These are phyloP conservation scores for Pedionomus torquatus DNA, from an alignment of 2,113 vertebrate species.

Conservation along the genomic window DNA sequence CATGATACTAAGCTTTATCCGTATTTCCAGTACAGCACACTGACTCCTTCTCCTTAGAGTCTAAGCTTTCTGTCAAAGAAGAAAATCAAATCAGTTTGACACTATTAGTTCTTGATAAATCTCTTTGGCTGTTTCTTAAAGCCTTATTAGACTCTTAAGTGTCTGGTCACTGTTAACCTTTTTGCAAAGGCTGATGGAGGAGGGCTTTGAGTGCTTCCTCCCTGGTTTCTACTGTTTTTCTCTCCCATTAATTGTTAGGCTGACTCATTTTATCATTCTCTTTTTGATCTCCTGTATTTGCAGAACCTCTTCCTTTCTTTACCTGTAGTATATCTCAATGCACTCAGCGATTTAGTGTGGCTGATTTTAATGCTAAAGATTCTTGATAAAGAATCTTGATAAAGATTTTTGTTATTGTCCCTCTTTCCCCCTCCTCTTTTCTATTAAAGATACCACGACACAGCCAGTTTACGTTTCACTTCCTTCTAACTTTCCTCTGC, in stretches of 20 bases:
- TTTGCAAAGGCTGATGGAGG: not conserved
- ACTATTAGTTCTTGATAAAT: not conserved
- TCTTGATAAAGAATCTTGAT: not conserved
- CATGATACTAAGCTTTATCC: not conserved
- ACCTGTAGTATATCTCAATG: not conserved
- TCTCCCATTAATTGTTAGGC: not conserved
- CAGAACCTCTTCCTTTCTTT: not conserved
- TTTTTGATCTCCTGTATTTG: not conserved
- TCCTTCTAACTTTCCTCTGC: not conserved
- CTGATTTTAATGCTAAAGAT: not conserved
- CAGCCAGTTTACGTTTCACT: not conserved
- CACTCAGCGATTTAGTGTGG: not conserved
- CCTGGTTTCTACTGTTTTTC: not conserved
- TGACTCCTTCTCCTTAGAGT: not conserved
- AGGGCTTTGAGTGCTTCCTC: not conserved
- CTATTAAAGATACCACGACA: not conserved
- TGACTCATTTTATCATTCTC: not conserved
- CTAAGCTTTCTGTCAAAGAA: not conserved
- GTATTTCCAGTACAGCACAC: not conserved
- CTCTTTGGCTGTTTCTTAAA: not conserved
- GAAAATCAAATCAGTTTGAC: not conserved
- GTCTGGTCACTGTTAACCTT: not conserved
- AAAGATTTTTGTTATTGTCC: not conserved
- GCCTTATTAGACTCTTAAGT: not conserved
- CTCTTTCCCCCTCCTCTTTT: no score